Conservation (phyloP, 1,140 invertebrate species). For the Dendrolimus punctatus region DNA sequence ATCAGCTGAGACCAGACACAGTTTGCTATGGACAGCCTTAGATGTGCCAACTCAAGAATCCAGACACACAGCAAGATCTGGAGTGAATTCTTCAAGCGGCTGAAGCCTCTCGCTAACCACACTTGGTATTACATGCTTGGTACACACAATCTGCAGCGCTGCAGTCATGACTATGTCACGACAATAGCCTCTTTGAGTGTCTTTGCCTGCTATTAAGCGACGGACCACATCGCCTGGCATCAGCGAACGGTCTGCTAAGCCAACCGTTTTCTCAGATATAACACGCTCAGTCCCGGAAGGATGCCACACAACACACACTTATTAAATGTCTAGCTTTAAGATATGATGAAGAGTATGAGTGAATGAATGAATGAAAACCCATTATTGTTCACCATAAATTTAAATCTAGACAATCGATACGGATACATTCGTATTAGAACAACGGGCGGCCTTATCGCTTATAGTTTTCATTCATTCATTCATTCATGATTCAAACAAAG, state of each 20-base stretch:
- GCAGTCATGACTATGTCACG: constrained; percentile 86
- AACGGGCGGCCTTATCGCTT: too few relatives aligned
- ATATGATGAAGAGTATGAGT: too few relatives aligned
- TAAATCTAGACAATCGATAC: too few relatives aligned
- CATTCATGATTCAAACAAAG: too few relatives aligned
- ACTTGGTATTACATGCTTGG: constrained; percentile 88
- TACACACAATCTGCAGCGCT: constrained; percentile 86
- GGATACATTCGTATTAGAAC: too few relatives aligned
- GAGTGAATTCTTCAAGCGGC: constrained; percentile 84
- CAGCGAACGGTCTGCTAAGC: constrained; percentile 88
- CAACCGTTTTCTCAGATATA: constrained; percentile 83
- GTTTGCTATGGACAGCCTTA: too few relatives aligned
- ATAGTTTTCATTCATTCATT: too few relatives aligned
- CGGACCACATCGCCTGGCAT: constrained; percentile 96
- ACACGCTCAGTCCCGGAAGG: constrained; percentile 82
- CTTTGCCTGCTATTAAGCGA: constrained; percentile 87
- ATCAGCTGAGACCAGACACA: too few relatives aligned
- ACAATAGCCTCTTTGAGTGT: constrained; percentile 93
- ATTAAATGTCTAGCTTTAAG: too few relatives aligned
- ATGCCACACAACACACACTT: constrained; percentile 89
- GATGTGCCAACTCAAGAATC: constrained; percentile 91
- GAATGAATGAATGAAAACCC: too few relatives aligned
- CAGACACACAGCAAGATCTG: constrained; percentile 87
- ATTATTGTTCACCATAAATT: too few relatives aligned
- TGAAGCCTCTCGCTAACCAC: constrained; percentile 85